Percentiles rank a stretch among this genome's conserved stretches.
Conservation (phyloP, 2,888 invertebrate genomes). For the Exocentrus adspersus region DNA sequence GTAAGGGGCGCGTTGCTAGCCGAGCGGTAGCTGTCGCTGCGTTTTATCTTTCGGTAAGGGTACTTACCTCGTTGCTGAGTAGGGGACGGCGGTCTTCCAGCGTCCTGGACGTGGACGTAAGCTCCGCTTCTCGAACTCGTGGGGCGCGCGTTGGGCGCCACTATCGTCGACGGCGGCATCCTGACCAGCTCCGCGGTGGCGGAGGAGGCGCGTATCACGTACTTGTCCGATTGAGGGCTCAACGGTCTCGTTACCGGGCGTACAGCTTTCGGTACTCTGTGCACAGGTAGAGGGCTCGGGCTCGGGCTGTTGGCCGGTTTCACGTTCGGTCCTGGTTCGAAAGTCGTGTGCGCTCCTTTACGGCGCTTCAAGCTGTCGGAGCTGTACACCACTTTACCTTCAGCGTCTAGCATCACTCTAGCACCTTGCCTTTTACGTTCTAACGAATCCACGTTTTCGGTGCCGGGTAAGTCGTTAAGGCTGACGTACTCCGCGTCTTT, state of each 20-base stretch:
- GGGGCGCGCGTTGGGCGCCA: slow-evolving; percentile 66
- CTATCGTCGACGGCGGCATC: slow-evolving; percentile 72
- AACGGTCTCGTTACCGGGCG: slow-evolving; percentile 66
- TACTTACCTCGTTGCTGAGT: slow-evolving; percentile 71
- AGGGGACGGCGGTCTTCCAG: slow-evolving; percentile 69
- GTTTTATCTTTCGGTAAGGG: slow-evolving; percentile 67
- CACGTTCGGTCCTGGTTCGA: slow-evolving; percentile 88
- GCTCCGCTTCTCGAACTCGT: slow-evolving; percentile 69
- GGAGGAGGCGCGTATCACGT: slow-evolving; percentile 61
- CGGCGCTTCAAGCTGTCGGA: slow-evolving; percentile 84
- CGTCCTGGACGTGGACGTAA: slow-evolving; percentile 78
- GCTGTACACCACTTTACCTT: slow-evolving; percentile 88
- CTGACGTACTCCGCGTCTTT: slow-evolving; percentile 83
- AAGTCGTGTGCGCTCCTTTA: slow-evolving; percentile 85
- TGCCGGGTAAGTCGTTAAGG: slow-evolving; percentile 77
- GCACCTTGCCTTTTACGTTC: slow-evolving; percentile 74
- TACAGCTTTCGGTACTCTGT: slow-evolving; percentile 61
- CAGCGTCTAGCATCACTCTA: slow-evolving; percentile 84
- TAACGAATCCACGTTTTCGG: slow-evolving; percentile 63
- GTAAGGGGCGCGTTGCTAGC: slow-evolving; percentile 81
- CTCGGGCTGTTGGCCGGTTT: slow-evolving; percentile 67
- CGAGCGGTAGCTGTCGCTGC: slow-evolving; percentile 86
- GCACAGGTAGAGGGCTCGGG: slow-evolving; percentile 65
- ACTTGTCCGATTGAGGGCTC: slow-evolving; percentile 74
- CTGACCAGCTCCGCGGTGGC: slow-evolving; percentile 69